phyloP scores from a whole-genome alignment of 2,888 invertebrate genomes.

The Leptinotarsa juncta region DNA sequence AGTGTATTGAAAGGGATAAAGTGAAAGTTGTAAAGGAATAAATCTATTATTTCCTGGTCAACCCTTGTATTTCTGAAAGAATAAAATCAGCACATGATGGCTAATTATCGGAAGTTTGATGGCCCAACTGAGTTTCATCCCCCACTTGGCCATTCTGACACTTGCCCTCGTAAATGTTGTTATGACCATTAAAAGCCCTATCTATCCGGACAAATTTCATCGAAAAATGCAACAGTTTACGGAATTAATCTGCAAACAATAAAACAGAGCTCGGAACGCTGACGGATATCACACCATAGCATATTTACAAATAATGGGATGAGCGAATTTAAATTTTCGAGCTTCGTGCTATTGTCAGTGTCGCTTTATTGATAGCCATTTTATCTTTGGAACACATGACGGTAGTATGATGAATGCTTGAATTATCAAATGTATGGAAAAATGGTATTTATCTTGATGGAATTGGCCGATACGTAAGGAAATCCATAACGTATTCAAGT shows the following conservation, averaged over 20 bases:
- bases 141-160: not conserved
- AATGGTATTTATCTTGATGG: not conserved
- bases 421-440: constrained; percentile 2
- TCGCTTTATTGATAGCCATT: constrained; percentile 12
- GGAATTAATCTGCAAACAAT: constrained; percentile 24
- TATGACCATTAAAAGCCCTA: not conserved
- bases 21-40: too few species aligned
- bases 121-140: not conserved
- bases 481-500: too few species aligned
- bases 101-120: too few species aligned
- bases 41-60: too few species aligned
- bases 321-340: constrained; percentile 8
- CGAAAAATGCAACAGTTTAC: constrained; percentile 18
- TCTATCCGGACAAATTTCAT: not conserved
- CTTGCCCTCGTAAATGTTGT: not conserved
- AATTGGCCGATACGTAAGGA: too few species aligned
- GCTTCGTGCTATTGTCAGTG: constrained; percentile 4
- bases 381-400: not conserved
- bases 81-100: too few species aligned
- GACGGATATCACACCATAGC: constrained; percentile 10
- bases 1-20: too few species aligned
- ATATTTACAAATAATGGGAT: constrained; percentile 1
- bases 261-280: not conserved
- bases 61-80: too few species aligned
- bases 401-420: not conserved